Percentiles rank a stretch among this genome's conserved stretches.
Conservation (phyloP, 1,140 invertebrate genomes). For the Leptonema lineaticorne region DNA sequence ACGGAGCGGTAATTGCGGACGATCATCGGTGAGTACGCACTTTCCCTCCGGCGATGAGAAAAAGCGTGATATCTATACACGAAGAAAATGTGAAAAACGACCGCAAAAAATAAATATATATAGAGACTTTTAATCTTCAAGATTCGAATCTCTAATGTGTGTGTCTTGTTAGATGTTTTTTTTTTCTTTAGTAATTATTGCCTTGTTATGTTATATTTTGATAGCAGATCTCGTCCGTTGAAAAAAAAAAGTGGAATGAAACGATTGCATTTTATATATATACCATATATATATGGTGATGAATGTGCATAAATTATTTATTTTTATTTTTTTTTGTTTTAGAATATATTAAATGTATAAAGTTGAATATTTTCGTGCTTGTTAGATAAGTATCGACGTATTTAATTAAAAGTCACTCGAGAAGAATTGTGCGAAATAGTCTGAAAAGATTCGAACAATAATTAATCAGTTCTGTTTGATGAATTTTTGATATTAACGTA, state of each 20-base stretch:
- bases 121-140: background rate
- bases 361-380: too few species aligned
- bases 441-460: too few species aligned
- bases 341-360: too few species aligned
- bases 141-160: constrained; percentile 17
- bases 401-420: too few species aligned
- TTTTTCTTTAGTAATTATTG: background rate
- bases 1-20: background rate
- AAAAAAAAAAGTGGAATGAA: too few species aligned
- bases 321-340: background rate
- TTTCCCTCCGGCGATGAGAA: background rate
- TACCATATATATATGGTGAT: background rate
- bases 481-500: too few species aligned
- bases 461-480: too few species aligned
- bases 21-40: constrained; percentile 4
- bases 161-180: background rate
- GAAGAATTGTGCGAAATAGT: too few species aligned
- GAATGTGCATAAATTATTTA: background rate
- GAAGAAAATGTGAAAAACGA: constrained; percentile 3
- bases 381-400: too few species aligned
- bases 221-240: background rate
- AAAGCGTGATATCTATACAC: background rate
- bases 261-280: too few species aligned
- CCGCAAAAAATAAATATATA: background rate
- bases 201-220: background rate